phyloP scores from a whole-genome alignment of 2,113 vertebrate genomes.

The Cyanoliseus patagonus region DNA sequence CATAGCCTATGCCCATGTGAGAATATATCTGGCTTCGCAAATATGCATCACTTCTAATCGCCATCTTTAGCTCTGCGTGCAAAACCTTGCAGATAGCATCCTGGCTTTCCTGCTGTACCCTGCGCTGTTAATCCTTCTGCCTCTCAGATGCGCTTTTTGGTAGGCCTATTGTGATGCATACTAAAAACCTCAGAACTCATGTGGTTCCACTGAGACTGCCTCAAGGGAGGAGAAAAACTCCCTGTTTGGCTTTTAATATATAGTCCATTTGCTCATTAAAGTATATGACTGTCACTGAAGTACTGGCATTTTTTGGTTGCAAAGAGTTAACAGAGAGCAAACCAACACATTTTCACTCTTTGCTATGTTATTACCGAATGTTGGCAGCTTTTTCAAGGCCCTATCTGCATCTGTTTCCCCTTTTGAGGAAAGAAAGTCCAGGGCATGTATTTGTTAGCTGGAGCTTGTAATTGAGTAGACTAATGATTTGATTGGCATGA shows the following conservation, averaged over 20 bases:
- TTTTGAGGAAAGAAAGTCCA: not conserved
- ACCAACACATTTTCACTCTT: not conserved
- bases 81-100: not conserved
- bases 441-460: not conserved
- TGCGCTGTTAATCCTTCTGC: not conserved
- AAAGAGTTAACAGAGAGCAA: not conserved
- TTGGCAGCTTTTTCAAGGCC: not conserved
- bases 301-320: not conserved
- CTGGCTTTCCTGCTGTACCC: not conserved
- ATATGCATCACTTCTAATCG: not conserved
- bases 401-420: not conserved
- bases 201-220: not conserved
- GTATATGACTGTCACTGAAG: not conserved
- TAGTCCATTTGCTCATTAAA: not conserved
- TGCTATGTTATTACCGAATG: not conserved
- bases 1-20: fast-evolving
- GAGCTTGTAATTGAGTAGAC: not conserved
- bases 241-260: not conserved
- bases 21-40: not conserved
- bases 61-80: not conserved
- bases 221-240: not conserved
- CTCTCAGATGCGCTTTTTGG: not conserved
- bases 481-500: not conserved
- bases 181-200: not conserved
- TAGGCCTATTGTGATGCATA: not conserved